phyloP scores from a whole-genome alignment of 2,113 vertebrate genomes.

The Albula glossodonta region DNA sequence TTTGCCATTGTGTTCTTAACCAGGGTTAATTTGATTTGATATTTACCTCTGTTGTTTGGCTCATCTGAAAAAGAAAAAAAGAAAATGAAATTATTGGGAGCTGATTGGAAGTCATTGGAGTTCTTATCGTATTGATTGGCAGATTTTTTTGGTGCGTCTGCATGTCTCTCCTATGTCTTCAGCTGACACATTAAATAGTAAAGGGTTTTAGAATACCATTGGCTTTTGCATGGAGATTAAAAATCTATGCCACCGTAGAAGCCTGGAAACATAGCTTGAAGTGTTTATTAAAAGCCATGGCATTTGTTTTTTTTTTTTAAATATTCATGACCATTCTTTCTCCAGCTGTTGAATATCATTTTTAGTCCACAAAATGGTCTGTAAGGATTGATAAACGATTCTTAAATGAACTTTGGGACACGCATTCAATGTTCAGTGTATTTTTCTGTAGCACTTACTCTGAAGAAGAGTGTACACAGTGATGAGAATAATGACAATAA shows the following conservation, averaged over 20 bases:
- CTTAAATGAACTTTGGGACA: not conserved
- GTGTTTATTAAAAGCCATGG: not conserved
- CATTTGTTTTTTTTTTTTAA: not conserved
- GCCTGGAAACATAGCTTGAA: not conserved
- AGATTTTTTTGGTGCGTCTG: not conserved
- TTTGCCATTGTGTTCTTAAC: conserved; percentile 51
- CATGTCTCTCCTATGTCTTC: not conserved
- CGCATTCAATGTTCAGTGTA: not conserved
- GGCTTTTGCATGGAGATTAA: not conserved
- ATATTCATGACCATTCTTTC: not conserved
- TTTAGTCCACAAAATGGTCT: not conserved
- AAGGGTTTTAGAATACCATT: not conserved
- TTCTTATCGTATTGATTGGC: conserved; percentile 40
- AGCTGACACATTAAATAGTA: not conserved
- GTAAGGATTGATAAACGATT: not conserved
- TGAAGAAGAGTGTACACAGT: not conserved
- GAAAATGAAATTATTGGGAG: conserved; percentile 75
- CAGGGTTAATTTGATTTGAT: conserved; percentile 64
- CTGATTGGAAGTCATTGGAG: conserved; percentile 70
- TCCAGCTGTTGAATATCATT: not conserved
- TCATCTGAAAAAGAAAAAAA: conserved; percentile 75
- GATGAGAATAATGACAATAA: conserved; percentile 5
- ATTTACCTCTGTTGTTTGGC: conserved; percentile 70
- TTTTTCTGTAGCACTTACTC: not conserved
- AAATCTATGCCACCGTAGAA: not conserved